phyloP scores from a whole-genome alignment of 2,888 invertebrate genomes.

The Margaritifera margaritifera region DNA sequence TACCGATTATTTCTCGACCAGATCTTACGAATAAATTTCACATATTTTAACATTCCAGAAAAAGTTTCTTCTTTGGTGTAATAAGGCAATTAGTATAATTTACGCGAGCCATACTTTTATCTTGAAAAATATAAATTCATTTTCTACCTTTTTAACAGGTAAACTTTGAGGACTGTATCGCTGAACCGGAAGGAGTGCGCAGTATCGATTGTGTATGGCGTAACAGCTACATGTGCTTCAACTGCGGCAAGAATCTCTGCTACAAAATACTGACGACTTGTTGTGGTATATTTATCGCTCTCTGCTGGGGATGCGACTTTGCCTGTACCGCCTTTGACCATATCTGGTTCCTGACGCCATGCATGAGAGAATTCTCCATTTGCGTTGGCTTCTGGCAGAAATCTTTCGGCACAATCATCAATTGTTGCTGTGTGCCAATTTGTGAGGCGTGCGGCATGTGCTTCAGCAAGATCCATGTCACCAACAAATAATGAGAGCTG shows the following conservation, averaged over 20 bases:
- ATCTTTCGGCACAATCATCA: conserved; percentile 7
- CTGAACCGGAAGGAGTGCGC: conserved; percentile 57
- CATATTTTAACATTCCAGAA: too few species aligned
- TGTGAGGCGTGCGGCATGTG: conserved; percentile 29
- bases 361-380: conserved; percentile 80
- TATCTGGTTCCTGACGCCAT: conserved; percentile 83
- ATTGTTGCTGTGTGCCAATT: conserved; percentile 31
- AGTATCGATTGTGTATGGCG: conserved; percentile 82
- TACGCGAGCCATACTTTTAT: too few species aligned
- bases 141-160: conserved; percentile 5
- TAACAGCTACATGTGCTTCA: conserved; percentile 78
- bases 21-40: too few species aligned
- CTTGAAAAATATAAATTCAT: too few species aligned
- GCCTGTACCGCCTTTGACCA: conserved; percentile 75
- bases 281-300: conserved; percentile 80
- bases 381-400: conserved; percentile 50
- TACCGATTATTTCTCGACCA: too few species aligned
- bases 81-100: too few species aligned
- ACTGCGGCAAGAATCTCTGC: conserved; percentile 80
- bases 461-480: conserved; percentile 11
- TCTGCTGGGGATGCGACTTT: conserved; percentile 74
- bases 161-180: conserved; percentile 30
- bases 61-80: too few species aligned
- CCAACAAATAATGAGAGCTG: too few species aligned
- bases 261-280: conserved; percentile 81